Evolutionary conservation across 1,140 invertebrate genomes (phyloP), one percentile per base, ranked within the genome.

Genomic region (Dicyema japonicum): DNA sequence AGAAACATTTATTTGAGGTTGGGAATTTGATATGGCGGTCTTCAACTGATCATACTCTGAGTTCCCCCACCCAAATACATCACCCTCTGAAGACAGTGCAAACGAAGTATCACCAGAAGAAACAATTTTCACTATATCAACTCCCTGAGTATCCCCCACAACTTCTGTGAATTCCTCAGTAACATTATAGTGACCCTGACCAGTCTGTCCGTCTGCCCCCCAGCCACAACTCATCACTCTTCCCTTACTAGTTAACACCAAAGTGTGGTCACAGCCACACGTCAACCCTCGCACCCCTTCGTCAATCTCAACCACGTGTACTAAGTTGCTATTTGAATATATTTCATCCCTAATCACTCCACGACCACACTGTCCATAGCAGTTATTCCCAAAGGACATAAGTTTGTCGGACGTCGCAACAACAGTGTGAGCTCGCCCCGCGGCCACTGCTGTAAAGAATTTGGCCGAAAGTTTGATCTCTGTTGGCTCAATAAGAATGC

Each of bases 21-120:
- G 27, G n/a, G 42, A 30, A 18, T 17, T 22, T 11, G 42, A 39
- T 5, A 42, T n/a, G n/a, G n/a, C 38, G 33, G 40, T 30, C 31
- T 41, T 39, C 18, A 92, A 50, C 45, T 90, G 78, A 2, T 62
- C 62, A 43, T 85, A 88, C 52, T 92, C 82, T 1, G 69, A 68
- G 45, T 82, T 90, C 13, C 82, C 80, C 78, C 80, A 92, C 0
- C 76, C 78, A 58, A 85, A 90, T 2, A 85, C 57, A 39, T 82
- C 69, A 12, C 78, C 78, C 42, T 66, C 64, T 37, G 78, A 74
- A 51, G 64, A 78, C 13, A 88, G 48, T 15, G 76, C 80, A 24
- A 92, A 45, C 16, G 74, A 66, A 56, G 69, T 78, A 47, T 85
- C 76, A 5, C 62, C 69, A 22, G 60, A 53, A 26, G 64, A 68